phyloP scores from a whole-genome alignment of 2,888 invertebrate species.

The Reticulitermes lucifugus region DNA sequence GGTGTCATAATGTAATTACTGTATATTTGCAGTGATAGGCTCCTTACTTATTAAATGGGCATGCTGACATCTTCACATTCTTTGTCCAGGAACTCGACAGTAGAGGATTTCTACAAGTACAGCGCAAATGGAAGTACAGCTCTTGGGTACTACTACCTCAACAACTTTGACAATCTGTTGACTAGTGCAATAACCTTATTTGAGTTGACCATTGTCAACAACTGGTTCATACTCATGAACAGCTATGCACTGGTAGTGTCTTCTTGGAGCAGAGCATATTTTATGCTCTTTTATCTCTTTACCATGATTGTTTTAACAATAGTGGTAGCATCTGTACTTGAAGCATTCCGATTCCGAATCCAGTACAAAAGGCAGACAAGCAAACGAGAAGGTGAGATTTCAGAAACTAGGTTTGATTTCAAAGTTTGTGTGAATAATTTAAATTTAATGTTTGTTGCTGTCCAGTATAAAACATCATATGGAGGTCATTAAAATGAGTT shows the following conservation, averaged over 20 bases:
- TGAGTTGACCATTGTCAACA: slow-evolving; percentile 91
- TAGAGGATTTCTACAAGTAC: slow-evolving; percentile 84
- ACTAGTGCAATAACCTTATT: slow-evolving; percentile 86
- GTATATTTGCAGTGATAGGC: too few relatives aligned
- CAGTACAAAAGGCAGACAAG: slow-evolving; percentile 86
- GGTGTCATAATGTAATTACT: too few relatives aligned
- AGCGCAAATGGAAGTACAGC: slow-evolving; percentile 73
- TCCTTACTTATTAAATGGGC: too few relatives aligned
- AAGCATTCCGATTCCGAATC: slow-evolving; percentile 89
- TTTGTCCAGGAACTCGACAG: slow-evolving; percentile 78
- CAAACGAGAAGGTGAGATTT: slow-evolving; percentile 75
- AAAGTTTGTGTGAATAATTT: too few relatives aligned
- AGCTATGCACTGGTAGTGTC: slow-evolving; percentile 79
- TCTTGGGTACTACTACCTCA: slow-evolving; percentile 87
- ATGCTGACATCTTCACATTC: neutral
- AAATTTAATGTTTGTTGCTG: too few relatives aligned
- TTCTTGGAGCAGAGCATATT: slow-evolving; percentile 83
- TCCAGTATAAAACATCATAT: too few relatives aligned
- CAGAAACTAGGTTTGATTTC: too few relatives aligned
- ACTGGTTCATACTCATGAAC: slow-evolving; percentile 94
- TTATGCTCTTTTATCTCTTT: slow-evolving; percentile 89
- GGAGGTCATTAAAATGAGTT: too few relatives aligned
- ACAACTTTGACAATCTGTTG: slow-evolving; percentile 84
- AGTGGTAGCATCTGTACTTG: slow-evolving; percentile 88
- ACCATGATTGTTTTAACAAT: slow-evolving; percentile 94